Conservation (phyloP, 2,888 invertebrate species). For the Hemithea aestivaria region DNA sequence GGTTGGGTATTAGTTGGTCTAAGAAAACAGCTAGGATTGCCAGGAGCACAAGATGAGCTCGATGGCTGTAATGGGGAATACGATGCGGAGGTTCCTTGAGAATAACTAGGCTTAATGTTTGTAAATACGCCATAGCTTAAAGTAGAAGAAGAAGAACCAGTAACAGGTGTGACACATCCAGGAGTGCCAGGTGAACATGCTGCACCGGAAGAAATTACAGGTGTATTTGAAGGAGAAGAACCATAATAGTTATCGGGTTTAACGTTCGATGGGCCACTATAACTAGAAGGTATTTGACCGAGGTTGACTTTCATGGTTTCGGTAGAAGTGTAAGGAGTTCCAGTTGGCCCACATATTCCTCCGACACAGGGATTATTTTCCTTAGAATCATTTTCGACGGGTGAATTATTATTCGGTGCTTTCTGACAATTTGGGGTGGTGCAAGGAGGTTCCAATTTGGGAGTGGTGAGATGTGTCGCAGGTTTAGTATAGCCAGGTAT, state of each 20-base stretch:
- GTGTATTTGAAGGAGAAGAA: conserved; percentile 1
- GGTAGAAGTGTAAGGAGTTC: conserved; percentile 14
- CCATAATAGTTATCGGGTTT: conserved; percentile 10
- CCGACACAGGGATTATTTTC: conserved; percentile 13
- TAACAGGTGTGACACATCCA: conserved; percentile 2
- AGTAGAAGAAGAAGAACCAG: conserved; percentile 7
- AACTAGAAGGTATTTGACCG: conserved; percentile 3
- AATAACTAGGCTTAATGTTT: conserved; percentile 1
- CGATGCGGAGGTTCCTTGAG: conserved; percentile 6
- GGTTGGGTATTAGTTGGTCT: background rate
- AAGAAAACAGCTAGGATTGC: conserved; percentile 6
- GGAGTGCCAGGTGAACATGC: conserved; percentile 13
- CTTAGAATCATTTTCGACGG: background rate
- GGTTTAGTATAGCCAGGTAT: conserved; percentile 34
- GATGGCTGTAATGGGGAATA: conserved; percentile 4
- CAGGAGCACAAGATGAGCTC: conserved; percentile 11
- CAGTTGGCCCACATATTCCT: conserved; percentile 24
- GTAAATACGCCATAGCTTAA: conserved; percentile 2
- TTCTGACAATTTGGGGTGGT: conserved; percentile 23
- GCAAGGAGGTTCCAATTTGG: conserved; percentile 43
- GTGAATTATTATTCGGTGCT: background rate
- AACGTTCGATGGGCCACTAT: conserved; percentile 5
- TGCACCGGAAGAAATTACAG: background rate
- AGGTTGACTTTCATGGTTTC: conserved; percentile 3
- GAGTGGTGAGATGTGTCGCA: conserved; percentile 44